Evolutionary conservation across 2,797 vertebrate species (phyloP), one percentile per base, ranked within the genome.

Genomic region (Danio tinwini): DNA sequence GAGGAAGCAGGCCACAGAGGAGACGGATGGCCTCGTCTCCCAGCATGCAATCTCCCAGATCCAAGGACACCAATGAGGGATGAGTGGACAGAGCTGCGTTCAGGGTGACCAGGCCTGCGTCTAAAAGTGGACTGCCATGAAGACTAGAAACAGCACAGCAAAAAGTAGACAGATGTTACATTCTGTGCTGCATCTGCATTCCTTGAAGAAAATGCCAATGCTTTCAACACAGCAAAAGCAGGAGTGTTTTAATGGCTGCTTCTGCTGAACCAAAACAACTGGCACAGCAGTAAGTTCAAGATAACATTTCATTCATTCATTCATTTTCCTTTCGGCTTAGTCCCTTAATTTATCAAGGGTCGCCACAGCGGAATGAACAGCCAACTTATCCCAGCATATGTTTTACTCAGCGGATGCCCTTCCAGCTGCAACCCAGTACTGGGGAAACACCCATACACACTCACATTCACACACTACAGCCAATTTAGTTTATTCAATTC

Each of bases 1-100:
- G 97, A 0, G 97, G 97, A 80, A 99, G 93, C 86, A 99, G 95
- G 82, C 97, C 96, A 88, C 97, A 97, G 89, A 99, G 95, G 83
- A 97, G 93, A 73, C 93, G 92, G 87, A 99, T 93, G 2, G 95
- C 97, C 90, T 96, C 94, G 70, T 99, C 97, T 73, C 96, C 96
- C 85, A 99, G 91, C 94, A 97, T 95, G 86, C 97, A 98, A 91
- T 99, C 97, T 53, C 97, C 97, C 62, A 99, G 93, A 80, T 99
- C 97, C 92, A 99, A 91, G 81, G 96, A 95, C 85, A 98, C 94
- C 45, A 99, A 93, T 0, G 96, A 91, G 0, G 97, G 97, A 88
- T 98, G 97, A 67, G 95, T 94, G 37, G 95, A 94, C 86, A 98
- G 93, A 5, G 96, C 95, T 1, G 93, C 86, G 87, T 96, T 97